Evolutionary conservation across 2,797 vertebrate genomes (phyloP).

Genomic region (Fundulus diaphanus): DNA sequence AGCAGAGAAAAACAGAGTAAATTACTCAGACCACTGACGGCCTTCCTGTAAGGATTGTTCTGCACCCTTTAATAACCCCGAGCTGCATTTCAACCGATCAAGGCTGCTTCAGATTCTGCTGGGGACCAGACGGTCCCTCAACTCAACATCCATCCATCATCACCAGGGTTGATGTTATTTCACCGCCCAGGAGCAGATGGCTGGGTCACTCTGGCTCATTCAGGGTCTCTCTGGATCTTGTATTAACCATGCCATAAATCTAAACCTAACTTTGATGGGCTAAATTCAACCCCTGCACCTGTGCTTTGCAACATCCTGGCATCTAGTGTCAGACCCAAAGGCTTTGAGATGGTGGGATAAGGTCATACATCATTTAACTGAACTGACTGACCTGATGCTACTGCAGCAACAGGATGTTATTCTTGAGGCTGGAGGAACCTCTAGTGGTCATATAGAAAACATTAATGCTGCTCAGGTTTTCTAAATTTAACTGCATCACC

Average conservation of each 20-base stretch:
- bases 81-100: constrained; percentile 50
- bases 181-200: constrained; percentile 73
- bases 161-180: constrained; percentile 72
- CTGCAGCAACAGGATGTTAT: constrained; percentile 33
- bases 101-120: constrained; percentile 43
- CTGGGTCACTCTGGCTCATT: constrained; percentile 66
- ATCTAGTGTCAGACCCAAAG: constrained; percentile 29
- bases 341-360: constrained; percentile 42
- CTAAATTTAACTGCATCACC: neutral
- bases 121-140: constrained; percentile 46
- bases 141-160: constrained; percentile 72
- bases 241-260: constrained; percentile 66
- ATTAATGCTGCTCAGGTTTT: neutral
- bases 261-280: constrained; percentile 51
- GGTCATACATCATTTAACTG: constrained; percentile 43
- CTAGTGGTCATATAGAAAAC: constrained; percentile 67
- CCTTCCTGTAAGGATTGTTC: constrained; percentile 16
- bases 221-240: constrained; percentile 56
- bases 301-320: constrained; percentile 43
- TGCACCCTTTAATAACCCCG: constrained; percentile 41
- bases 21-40: constrained; percentile 36
- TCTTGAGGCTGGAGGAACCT: constrained; percentile 65
- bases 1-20: constrained; percentile 47
- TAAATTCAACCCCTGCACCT: constrained; percentile 54
- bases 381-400: constrained; percentile 9